A percentile compares a stretch with the other conserved stretches of the same genome.
Conservation (phyloP, 2,888 invertebrate species). For the Phorcus lineatus region DNA sequence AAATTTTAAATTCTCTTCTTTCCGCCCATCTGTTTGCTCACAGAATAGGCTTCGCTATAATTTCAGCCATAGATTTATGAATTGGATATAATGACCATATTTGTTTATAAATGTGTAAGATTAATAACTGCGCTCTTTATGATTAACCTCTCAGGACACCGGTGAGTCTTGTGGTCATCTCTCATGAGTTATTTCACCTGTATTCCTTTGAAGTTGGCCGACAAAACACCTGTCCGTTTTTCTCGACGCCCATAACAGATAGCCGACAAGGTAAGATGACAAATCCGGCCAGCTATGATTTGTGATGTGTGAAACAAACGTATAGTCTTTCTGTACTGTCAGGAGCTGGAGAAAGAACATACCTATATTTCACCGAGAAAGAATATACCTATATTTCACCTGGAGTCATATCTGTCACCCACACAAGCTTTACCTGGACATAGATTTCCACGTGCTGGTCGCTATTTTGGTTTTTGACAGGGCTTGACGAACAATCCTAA, state of each 20-base stretch:
- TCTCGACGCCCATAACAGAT: not conserved
- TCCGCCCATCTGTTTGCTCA: no score
- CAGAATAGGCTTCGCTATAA: no score
- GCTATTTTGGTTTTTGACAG: not conserved
- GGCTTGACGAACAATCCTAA: not conserved
- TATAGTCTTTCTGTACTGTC: not conserved
- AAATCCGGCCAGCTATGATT: not conserved
- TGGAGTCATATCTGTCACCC: not conserved
- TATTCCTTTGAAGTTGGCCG: conserved; percentile 4
- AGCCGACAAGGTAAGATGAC: not conserved
- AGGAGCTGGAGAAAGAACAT: not conserved
- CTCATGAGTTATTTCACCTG: conserved; percentile 3
- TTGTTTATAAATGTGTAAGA: no score
- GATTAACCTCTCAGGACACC: not conserved
- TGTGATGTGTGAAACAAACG: not conserved
- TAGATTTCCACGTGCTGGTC: not conserved
- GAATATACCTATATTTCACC: not conserved
- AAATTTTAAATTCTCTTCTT: no score
- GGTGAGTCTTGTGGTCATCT: not conserved
- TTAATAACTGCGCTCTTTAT: no score
- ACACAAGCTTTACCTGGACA: not conserved
- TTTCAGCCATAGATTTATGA: no score
- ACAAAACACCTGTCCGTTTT: conserved; percentile 3
- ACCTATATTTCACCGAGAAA: not conserved
- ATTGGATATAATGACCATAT: no score